Percentiles rank a stretch among this genome's conserved stretches.
These are phyloP conservation scores for Teleopsis dalmanni DNA, from an alignment of 1,140 invertebrate genomes.

Conservation along the genomic window DNA sequence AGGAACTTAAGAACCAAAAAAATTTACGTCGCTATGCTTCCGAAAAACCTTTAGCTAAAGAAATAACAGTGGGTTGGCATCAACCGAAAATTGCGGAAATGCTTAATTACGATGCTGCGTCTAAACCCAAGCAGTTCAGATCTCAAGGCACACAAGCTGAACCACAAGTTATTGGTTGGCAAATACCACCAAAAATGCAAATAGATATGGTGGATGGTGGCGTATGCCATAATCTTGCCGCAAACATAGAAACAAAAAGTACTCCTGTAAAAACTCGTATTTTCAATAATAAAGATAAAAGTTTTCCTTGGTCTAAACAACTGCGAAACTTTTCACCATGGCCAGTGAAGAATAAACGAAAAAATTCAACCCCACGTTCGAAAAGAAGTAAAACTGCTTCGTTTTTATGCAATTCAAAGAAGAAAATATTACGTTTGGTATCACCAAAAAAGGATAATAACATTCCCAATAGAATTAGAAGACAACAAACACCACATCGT, in stretches of 20 bases:
- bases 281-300: neutral
- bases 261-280: conserved; percentile 31
- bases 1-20: conserved; percentile 23
- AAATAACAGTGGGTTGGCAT: conserved; percentile 29
- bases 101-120: conserved; percentile 26
- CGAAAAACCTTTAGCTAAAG: conserved; percentile 21
- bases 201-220: conserved; percentile 35
- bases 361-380: neutral
- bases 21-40: conserved; percentile 21
- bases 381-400: conserved; percentile 12
- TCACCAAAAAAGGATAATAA: conserved; percentile 30
- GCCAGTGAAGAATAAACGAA: conserved; percentile 9
- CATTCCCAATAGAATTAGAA: neutral
- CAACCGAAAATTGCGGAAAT: conserved; percentile 34
- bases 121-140: conserved; percentile 15
- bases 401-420: conserved; percentile 32
- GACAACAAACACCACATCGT: conserved; percentile 9
- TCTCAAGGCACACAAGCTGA: conserved; percentile 19
- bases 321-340: conserved; percentile 31
- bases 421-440: conserved; percentile 36
- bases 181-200: conserved; percentile 25
- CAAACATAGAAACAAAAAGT: conserved; percentile 30
- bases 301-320: conserved; percentile 34
- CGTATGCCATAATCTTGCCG: conserved; percentile 27
- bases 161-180: conserved; percentile 35